A percentile compares a stretch with the other conserved stretches of the same genome.
phyloP scores from a whole-genome alignment of 2,888 invertebrate species.

The Altica lythri region DNA sequence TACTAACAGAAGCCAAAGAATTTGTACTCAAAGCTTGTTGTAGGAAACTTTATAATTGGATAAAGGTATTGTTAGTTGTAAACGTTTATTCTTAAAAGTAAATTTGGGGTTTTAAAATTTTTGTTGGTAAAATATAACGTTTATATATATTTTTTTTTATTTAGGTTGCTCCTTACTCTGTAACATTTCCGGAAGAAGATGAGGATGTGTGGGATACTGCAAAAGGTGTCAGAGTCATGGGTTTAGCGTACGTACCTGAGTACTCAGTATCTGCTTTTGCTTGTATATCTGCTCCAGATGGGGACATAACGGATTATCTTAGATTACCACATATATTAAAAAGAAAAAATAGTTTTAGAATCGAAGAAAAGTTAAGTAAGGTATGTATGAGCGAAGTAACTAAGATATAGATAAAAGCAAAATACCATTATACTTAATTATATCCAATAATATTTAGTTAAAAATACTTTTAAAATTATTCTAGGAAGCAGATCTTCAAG shows the following conservation, averaged over 20 bases:
- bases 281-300: conserved; percentile 84
- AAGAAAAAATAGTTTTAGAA: conserved; percentile 73
- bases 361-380: conserved; percentile 67
- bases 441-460: conserved; percentile 38
- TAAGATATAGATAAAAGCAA: no score
- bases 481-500: conserved; percentile 68
- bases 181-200: conserved; percentile 76
- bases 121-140: no score
- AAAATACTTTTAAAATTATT: conserved; percentile 2
- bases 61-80: no score
- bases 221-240: conserved; percentile 84
- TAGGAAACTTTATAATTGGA: conserved; percentile 86
- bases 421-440: no score
- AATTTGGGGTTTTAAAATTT: no score
- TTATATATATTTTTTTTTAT: no score
- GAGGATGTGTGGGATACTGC: conserved; percentile 90
- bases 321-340: conserved; percentile 85
- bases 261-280: conserved; percentile 85
- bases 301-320: conserved; percentile 90
- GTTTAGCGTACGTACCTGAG: conserved; percentile 86
- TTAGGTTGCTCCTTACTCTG: conserved; percentile 73
- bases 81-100: conserved; percentile 2
- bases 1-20: conserved; percentile 87
- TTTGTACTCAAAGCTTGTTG: conserved; percentile 83
- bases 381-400: no score